Conservation (phyloP, 2,797 vertebrate genomes). For the Myripristis murdjan region DNA sequence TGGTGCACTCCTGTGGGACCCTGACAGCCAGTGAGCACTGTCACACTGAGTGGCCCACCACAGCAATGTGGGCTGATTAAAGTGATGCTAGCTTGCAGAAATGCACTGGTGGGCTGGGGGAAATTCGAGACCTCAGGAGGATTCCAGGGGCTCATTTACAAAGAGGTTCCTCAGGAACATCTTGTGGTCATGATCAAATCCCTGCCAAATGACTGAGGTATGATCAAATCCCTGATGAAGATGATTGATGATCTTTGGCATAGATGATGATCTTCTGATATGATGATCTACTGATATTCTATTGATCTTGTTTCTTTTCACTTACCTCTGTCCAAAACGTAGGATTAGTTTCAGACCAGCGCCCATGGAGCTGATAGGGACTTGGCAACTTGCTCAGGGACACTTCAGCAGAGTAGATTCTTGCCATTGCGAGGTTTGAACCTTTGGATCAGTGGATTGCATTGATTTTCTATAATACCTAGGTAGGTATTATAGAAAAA, state of each 20-base stretch:
- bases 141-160: conserved; percentile 32
- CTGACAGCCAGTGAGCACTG: conserved; percentile 18
- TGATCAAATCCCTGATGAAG: conserved; percentile 44
- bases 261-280: no score
- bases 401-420: no score
- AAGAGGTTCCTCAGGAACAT: conserved; percentile 28
- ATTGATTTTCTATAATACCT: no score
- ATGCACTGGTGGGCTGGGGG: conserved; percentile 1
- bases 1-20: conserved; percentile 29
- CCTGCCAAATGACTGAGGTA: conserved; percentile 30
- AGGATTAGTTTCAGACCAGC: no score
- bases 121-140: conserved; percentile 26
- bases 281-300: no score
- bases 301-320: no score
- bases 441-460: no score
- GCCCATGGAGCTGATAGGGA: no score
- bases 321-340: conserved; percentile 10
- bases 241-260: no score
- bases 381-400: no score
- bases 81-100: conserved; percentile 31
- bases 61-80: conserved; percentile 41
- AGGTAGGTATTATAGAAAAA: no score
- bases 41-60: conserved; percentile 20
- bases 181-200: conserved; percentile 35
- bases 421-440: no score